Evolutionary conservation across 2,888 invertebrate genomes (phyloP), one percentile per base, ranked within the genome.

Genomic region (Oithona nana): DNA sequence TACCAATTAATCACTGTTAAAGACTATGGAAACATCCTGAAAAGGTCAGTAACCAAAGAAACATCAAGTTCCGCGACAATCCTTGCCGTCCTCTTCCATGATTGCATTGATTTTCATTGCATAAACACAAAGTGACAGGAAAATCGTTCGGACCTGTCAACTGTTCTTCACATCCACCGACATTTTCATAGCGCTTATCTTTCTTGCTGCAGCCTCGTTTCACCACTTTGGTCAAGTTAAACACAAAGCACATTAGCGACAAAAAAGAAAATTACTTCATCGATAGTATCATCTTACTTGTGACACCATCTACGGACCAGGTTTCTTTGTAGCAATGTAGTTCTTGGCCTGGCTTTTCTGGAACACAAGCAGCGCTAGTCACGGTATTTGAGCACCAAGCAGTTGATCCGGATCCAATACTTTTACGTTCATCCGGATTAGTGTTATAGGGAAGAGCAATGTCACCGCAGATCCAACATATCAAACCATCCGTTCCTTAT

Each of bases 1-100:
- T 79, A 79, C 67, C 70, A 72, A 65, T 69, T 79, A 31, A 69
- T 74, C 49, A 68, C 68, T 0, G 69, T 69, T 11, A 58, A 52
- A 1, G 66, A 68, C 54, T 71, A 70, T 59, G 70, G 69, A 29
- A 48, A 76, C 71, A 68, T 75, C 2, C 69, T 78, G 56, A 70
- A 73, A 65, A 69, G 66, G 73, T 74, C 22, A 77, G 77, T 66
- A 68, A 69, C 65, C 68, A 39, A 16, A 39, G 16, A 39, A 11
- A 39, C 8, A 39, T n/a, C n/a, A n/a, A n/a, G n/a, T n/a, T n/a
- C n/a, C n/a, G n/a, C n/a, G n/a, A n/a, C n/a, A n/a, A n/a, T n/a
- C n/a, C n/a, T n/a, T n/a, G n/a, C n/a, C n/a, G n/a, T n/a, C n/a
- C n/a, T n/a, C n/a, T n/a, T n/a, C n/a, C n/a, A 16, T 39, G 6